Base-by-base conservation (phyloP, 2,113 vertebrate genomes). In the Rhinolophus ferrumequinum region DNA sequence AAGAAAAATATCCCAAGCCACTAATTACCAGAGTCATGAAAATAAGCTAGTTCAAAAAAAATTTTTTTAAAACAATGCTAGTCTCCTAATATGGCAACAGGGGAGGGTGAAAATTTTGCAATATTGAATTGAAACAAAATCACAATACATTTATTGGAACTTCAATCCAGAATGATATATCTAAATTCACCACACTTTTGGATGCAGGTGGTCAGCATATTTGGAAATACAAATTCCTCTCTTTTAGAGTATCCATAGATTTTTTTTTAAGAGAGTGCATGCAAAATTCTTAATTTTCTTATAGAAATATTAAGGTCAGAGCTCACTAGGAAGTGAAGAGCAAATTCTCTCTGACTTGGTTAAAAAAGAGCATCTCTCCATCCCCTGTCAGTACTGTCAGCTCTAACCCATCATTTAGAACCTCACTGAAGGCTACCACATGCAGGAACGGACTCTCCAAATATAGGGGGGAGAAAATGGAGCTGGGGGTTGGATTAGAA, bases 121-220 rank as follows among this genome's bases (percentile, higher is more conserved):
- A 91, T 69, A 82, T 54, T 96, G 38, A 80, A 69, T 52, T 52
- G 24, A 70, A 91, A 88, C 22, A 73, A 93, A 93, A 84, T 88
- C 5, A 1, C n/a, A 92, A 35, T 33, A 44, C 64, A 96, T 90
- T 28, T 66, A 69, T 24, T 69, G 30, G 18, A 93, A 88, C 12
- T 67, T 90, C 38, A 81, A 50, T 76, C 15, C 21, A 95, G 2
- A 77, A 91, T 62, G 2, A 82, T 67, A 95, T 47, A 72, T 35
- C 12, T 88, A 93, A 79, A 8, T 58, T 81, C 16, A 86, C 47
- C 76, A 62, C 33, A 85, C 21, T 88, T 89, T 33, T 85, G 8
- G 41, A 79, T 44, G 28, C 18, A 90, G 8, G 12, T 58, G 13
- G 85, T 79, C 35, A 95, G 4, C n/a, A 54, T 67, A 94, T 62